Base-by-base conservation (phyloP, 2,797 vertebrate species). In the Tapera naevia region DNA sequence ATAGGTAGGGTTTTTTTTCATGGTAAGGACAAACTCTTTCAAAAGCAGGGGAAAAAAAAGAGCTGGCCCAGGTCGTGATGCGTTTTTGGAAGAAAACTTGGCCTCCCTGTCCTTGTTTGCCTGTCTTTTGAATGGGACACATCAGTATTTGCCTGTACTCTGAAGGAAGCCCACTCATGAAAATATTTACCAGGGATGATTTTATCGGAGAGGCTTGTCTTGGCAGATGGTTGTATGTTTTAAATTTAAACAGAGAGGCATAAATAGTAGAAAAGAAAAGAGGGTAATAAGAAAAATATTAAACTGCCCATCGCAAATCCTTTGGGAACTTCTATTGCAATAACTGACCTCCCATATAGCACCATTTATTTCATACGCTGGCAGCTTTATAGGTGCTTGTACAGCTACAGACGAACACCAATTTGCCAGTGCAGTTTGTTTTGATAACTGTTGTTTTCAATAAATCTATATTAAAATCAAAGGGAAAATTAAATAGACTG, bases 401-500 rank as follows among this genome's bases (percentile, higher is more conserved):
- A 98, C 96, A 97, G 97, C 97, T 97, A 97, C 98, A 98, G 97
- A 98, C 97, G 97, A 98, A 98, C 97, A 98, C 98, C 98, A 98
- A 98, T 98, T 98, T 98, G 97, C 98, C 97, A 88, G 96, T 82
- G 97, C 98, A 98, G 97, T 98, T 98, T 98, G 98, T 98, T 98
- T 98, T 98, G 97, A 98, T 98, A 98, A 98, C 97, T 97, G 97
- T 98, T 98, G 97, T 97, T 97, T 98, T 98, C 98, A 98, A 98
- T 98, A 98, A 98, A 98, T 98, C 98, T 98, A 97, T 98, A 98
- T 98, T 98, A 98, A 98, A 98, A 98, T 98, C 98, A 98, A 98
- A 98, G 96, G 94, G 97, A 98, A 98, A 98, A 98, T 98, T 98
- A 98, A 98, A 98, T 98, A 98, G 98, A 97, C 97, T 39, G 89